Evolutionary conservation across 1,140 invertebrate species (phyloP).

Genomic region (Neotoxoptera formosana): DNA sequence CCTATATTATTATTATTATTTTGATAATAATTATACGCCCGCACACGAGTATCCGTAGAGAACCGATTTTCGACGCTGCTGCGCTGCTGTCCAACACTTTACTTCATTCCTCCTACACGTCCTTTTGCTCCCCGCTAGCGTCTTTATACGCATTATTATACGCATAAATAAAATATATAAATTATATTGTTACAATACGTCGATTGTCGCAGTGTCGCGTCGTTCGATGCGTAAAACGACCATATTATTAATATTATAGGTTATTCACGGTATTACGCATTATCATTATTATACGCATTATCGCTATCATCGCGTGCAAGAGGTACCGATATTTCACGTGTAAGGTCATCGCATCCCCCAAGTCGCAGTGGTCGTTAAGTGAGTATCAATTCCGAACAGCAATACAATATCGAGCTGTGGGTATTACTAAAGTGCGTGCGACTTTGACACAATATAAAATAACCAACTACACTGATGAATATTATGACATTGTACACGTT

Average conservation of each 20-base stretch:
- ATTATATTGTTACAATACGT: not conserved
- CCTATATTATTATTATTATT: not conserved
- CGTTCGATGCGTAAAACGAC: not conserved
- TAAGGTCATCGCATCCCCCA: not conserved
- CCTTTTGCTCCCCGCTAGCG: not conserved
- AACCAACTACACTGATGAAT: not conserved
- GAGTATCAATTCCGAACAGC: not conserved
- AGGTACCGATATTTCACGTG: not conserved
- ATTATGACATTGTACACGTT: not conserved
- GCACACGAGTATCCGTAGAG: not conserved
- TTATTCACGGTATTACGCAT: not conserved
- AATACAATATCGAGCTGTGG: not conserved
- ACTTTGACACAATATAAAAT: not conserved
- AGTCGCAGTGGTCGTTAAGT: not conserved
- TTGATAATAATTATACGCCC: not conserved
- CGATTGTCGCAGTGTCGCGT: not conserved
- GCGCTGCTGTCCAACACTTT: not conserved
- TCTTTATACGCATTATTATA: not conserved
- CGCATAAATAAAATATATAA: not conserved
- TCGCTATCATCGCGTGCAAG: not conserved
- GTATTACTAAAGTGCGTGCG: not conserved
- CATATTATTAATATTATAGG: not conserved
- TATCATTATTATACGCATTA: not conserved
- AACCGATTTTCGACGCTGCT: conserved; percentile 31
- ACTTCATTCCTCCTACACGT: not conserved